Base-by-base conservation (phyloP, 2,888 invertebrate species). In the Ichneumoninae sp. region DNA sequence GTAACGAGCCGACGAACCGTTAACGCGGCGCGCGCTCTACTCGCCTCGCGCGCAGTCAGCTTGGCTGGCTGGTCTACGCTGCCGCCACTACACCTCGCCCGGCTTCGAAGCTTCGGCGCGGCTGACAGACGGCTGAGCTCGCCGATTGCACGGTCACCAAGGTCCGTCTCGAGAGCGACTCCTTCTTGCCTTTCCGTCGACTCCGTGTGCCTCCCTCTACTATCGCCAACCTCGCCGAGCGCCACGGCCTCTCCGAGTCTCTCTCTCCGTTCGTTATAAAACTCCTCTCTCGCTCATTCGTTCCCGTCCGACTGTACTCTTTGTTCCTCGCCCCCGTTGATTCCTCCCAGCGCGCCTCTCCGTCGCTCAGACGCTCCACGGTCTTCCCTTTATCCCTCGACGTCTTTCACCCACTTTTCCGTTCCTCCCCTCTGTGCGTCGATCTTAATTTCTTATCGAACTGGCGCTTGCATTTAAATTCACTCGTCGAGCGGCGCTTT, bases 1-100 rank as follows among this genome's bases (percentile, higher is more conserved):
- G 82, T 87, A 85, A 87, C 85, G 82, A 85, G 85, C 69, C 85
- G 85, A 83, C 84, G 78, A 86, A 87, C 87, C 86, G 87, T 88
- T 88, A 87, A 86, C 81, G 85, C 79, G 75, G 63, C 85, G 70
- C 74, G 50, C 75, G 54, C 70, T 74, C 65, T 40, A 75, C 63
- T 81, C 81, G 73, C 76, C 63, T 52, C 78, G 57, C 26, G 73
- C 50, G 73, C 52, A 71, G 80, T 73, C 73, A 73, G 76, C 69
- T 47, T 76, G 74, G 44, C 73, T 83, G 60, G 40, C 50, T 40
- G 36, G 71, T 63, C 70, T 47, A 33, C 54, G 50, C 77, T 36
- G 44, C 68, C 22, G 50, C 63, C 71, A 13, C 70, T 70, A 66
- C 69, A 63, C 57, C 40, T 71, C 70, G 50, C 70, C 44, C 44